A percentile compares a stretch with the other conserved stretches of the same genome.
Conservation (phyloP, 2,113 vertebrate genomes). For the Saimiri boliviensis region DNA sequence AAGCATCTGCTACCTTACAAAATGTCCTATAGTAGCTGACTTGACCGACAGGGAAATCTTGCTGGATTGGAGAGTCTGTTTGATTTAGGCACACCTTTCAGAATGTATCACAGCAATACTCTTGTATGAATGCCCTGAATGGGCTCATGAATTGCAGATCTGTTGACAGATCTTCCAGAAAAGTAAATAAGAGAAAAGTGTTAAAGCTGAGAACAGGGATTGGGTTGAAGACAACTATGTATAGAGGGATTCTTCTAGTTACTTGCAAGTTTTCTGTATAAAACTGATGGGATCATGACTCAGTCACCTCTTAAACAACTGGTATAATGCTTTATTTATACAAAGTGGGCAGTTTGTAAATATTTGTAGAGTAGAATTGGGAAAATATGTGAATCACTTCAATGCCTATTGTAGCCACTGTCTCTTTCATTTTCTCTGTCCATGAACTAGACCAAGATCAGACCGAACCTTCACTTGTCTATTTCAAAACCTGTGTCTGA, state of each 20-base stretch:
- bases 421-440: neutral
- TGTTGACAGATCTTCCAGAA: constrained; percentile 16
- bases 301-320: neutral
- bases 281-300: neutral
- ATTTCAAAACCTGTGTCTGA: neutral
- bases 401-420: neutral
- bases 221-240: neutral
- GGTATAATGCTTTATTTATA: neutral
- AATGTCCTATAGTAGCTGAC: neutral
- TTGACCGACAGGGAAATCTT: neutral
- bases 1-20: neutral
- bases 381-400: neutral
- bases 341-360: neutral
- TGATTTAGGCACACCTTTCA: neutral
- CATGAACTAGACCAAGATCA: neutral
- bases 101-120: neutral
- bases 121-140: neutral
- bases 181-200: neutral
- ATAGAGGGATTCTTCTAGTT: neutral
- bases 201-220: neutral
- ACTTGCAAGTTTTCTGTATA: neutral
- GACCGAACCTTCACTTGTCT: neutral
- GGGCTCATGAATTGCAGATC: neutral
- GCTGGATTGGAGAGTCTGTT: neutral
- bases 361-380: neutral